Evolutionary conservation across 2,797 vertebrate species (phyloP), one percentile per base, ranked within the genome.

Genomic region (Peromyscus eremicus): DNA sequence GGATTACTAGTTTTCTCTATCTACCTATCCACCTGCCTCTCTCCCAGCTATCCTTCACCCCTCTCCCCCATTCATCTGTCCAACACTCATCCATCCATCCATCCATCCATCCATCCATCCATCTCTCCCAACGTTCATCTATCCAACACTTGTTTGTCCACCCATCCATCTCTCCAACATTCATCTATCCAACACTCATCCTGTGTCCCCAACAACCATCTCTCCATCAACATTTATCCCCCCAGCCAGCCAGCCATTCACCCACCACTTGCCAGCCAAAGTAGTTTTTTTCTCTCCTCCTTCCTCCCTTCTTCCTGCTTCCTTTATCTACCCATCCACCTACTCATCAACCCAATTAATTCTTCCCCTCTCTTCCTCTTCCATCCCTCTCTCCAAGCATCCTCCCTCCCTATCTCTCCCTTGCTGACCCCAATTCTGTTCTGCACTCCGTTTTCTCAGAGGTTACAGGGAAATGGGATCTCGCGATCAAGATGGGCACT

Each of bases 401-500:
- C 29, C 4, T 34, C 29, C 11, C 6, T 43, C 17, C 17, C 16
- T 16, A 1, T 49, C 60, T n/a, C n/a, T n/a, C 29, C 71, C 62
- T 91, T 2, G 27, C 10, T 21, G 23, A 29, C 9, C 16, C 82
- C 46, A 27, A 0, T 13, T 68, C 81, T 70, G 43, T 40, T 11
- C 55, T 14, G 7, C 12, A 17, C 0, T 29, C 60, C 0, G 37
- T 40, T 34, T 79, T 76, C 96, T 66, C 25, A 5, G 55, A 80
- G 83, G n/a, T 68, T 85, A 86, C 94, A 95, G 84, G 80, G 97
- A 94, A 96, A 96, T 90, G 79, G 40, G 40, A 91, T 94, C 93
- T 96, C 98, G 98, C 97, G 98, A 98, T 98, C 98, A 97, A 93
- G 98, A 97, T 97, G 96, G 97, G 95, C 90, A 71, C 40, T 34